A percentile compares a stretch with the other conserved stretches of the same genome.
Evolutionary conservation across 2,888 invertebrate species (phyloP).

Genomic region (Eutolmus rufibarbis): DNA sequence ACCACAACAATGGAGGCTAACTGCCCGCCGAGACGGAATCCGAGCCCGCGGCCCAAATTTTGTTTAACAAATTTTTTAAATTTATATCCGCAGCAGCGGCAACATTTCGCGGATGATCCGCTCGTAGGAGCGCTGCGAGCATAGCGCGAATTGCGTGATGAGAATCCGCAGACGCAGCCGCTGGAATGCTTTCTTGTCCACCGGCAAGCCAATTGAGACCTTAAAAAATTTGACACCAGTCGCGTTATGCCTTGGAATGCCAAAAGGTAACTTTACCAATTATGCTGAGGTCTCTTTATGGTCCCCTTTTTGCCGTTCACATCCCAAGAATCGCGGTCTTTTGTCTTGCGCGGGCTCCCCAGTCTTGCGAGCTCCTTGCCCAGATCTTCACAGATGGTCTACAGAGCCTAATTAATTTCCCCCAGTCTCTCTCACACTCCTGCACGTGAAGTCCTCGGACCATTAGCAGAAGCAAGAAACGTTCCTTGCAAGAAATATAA

Average conservation of each 20-base stretch:
- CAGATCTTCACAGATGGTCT: constrained; percentile 43
- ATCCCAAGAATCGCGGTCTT: constrained; percentile 12
- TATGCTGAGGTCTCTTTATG: constrained; percentile 41
- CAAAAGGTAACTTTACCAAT: constrained; percentile 48
- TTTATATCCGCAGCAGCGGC: constrained; percentile 23
- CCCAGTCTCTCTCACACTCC: constrained; percentile 41
- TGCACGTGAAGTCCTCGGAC: constrained; percentile 18
- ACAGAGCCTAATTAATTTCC: constrained; percentile 47
- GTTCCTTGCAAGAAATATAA: constrained; percentile 44
- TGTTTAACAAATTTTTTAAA: constrained; percentile 48
- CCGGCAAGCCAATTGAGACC: constrained; percentile 48
- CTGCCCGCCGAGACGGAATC: constrained; percentile 23
- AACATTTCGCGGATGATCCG: constrained; percentile 2
- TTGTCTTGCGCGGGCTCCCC: background rate
- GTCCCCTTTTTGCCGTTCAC: constrained; percentile 22
- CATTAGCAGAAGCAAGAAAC: constrained; percentile 37
- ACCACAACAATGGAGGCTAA: constrained; percentile 41
- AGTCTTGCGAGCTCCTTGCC: background rate
- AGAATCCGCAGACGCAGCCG: constrained; percentile 3
- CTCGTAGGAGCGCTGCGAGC: constrained; percentile 1
- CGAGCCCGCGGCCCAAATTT: constrained; percentile 37
- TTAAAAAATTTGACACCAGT: constrained; percentile 49
- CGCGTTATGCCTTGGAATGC: constrained; percentile 46
- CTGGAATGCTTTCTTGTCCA: constrained; percentile 46
- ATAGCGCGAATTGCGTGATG: constrained; percentile 33